Evolutionary conservation across 53 echinoderm and acorn worm species (phyloP), one percentile per base, ranked within the genome.

Genomic region (Holothuria leucospilota): DNA sequence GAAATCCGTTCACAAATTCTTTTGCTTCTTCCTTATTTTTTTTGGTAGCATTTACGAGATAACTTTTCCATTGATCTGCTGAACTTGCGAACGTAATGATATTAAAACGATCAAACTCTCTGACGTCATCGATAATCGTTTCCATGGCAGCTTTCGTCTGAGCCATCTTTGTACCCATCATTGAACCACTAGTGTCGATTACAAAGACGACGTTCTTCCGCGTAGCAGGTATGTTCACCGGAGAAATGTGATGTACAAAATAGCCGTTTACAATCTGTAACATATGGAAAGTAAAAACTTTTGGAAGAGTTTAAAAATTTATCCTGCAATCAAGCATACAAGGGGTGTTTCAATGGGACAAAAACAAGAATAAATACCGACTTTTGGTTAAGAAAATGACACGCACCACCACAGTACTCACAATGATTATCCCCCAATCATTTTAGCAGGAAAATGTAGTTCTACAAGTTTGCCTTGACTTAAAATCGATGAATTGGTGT

Each of bases 191-290:
- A 51, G 85, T 85, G 71, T 95, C 96, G 40, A 95, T 93, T 20
- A 91, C 89, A 53, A 95, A 95, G 34, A 92, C 91, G 18, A 95
- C 93, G 51, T 91, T 95, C 58, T 95, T 95, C 21, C 87, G 88
- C 11, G 46, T 46, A 7, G 46, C 46, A 2, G 89, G 66, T 29
- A 95, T 68, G 27, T 89, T 91, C 82, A 80, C 91, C 0, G 93
- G 96, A 20, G 93, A 93, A 53, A 95, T 92, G 86, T 95, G 91
- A 84, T 95, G 96, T 23, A 95, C 96, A 61, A 95, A 95, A 41
- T 95, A 95, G 1, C 96, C 96, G 84, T 95, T 93, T 85, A 95
- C 86, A 51, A 93, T 83, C 46, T 46, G 46, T 8, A 9, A 11
- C 3, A 46, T 46, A 46, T 9, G 46, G 6, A 46, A 46, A 2